phyloP scores from a whole-genome alignment of 1,140 invertebrate genomes.

The Lordiphosa collinella region DNA sequence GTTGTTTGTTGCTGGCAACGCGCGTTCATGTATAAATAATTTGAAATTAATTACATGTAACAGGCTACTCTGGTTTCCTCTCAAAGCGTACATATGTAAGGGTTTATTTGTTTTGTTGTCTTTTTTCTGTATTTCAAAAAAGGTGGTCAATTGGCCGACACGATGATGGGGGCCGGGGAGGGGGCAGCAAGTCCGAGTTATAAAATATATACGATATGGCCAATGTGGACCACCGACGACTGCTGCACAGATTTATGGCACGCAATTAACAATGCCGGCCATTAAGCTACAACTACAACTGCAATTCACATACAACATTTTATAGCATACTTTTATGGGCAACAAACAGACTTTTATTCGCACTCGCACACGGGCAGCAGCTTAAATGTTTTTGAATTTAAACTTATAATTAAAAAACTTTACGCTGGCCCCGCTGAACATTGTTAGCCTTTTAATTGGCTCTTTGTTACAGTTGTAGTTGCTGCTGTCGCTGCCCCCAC shows the following conservation, averaged over 20 bases:
- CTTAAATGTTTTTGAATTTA: conserved; percentile 78
- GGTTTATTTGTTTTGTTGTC: conserved; percentile 18
- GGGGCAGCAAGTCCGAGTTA: conserved; percentile 13
- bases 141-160: conserved; percentile 13
- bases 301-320: conserved; percentile 37
- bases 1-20: conserved; percentile 32
- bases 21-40: conserved; percentile 76
- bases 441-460: conserved; percentile 75
- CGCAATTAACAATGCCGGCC: conserved; percentile 71
- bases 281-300: conserved; percentile 52
- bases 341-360: conserved; percentile 70
- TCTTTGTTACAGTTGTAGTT: conserved; percentile 66
- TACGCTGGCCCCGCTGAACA: conserved; percentile 38
- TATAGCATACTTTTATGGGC: conserved; percentile 72
- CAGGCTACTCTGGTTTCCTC: conserved; percentile 36
- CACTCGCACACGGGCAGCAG: conserved; percentile 37
- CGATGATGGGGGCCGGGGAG: conserved; percentile 33
- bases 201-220: conserved; percentile 45
- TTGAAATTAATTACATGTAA: conserved; percentile 78
- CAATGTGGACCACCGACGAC: conserved; percentile 7
- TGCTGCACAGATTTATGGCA: conserved; percentile 71
- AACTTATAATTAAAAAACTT: conserved; percentile 78
- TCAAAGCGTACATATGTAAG: not conserved
- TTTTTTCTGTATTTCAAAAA: conserved; percentile 9
- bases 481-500: not conserved